Percentiles rank a stretch among this genome's conserved stretches.
Evolutionary conservation across 1,140 invertebrate genomes (phyloP).

Genomic region (Anthonomus grandis): DNA sequence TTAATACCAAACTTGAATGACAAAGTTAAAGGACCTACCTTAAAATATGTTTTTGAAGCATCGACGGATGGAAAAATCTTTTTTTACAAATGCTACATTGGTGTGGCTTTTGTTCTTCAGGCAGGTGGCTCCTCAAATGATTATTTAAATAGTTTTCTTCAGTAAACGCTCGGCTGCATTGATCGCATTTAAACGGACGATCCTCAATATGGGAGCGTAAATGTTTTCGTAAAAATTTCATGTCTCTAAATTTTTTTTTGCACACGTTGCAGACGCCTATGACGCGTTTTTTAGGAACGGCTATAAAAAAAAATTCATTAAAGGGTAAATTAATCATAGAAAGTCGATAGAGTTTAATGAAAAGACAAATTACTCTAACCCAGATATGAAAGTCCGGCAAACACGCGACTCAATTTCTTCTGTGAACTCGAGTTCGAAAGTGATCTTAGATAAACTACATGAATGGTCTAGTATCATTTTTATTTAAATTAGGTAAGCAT

Average conservation of each 20-base stretch:
- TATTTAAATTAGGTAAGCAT: no score
- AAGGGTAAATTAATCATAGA: no score
- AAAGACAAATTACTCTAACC: no score
- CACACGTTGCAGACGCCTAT: slow-evolving; percentile 82
- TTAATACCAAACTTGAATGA: no score
- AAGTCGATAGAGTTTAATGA: no score
- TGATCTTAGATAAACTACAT: no score
- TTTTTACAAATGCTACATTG: slow-evolving; percentile 61
- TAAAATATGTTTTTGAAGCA: slow-evolving; percentile 62
- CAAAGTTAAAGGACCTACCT: slow-evolving; percentile 1
- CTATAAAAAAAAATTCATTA: slow-evolving; percentile 21
- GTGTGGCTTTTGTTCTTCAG: slow-evolving; percentile 59
- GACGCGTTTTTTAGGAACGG: slow-evolving; percentile 29
- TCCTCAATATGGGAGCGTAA: slow-evolving; percentile 98
- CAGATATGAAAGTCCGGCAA: no score
- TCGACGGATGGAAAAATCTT: slow-evolving; percentile 58
- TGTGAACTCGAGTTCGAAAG: no score
- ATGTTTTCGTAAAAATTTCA: slow-evolving; percentile 96
- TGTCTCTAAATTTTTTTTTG: slow-evolving; percentile 95
- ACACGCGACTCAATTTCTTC: no score
- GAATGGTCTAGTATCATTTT: no score
- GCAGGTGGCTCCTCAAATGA: slow-evolving; percentile 61
- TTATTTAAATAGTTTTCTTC: slow-evolving; percentile 56
- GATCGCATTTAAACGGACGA: slow-evolving; percentile 95
- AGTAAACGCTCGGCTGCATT: slow-evolving; percentile 63